Evolutionary conservation across 2,113 vertebrate species (phyloP).

Genomic region (Erythrocercus mccallii): DNA sequence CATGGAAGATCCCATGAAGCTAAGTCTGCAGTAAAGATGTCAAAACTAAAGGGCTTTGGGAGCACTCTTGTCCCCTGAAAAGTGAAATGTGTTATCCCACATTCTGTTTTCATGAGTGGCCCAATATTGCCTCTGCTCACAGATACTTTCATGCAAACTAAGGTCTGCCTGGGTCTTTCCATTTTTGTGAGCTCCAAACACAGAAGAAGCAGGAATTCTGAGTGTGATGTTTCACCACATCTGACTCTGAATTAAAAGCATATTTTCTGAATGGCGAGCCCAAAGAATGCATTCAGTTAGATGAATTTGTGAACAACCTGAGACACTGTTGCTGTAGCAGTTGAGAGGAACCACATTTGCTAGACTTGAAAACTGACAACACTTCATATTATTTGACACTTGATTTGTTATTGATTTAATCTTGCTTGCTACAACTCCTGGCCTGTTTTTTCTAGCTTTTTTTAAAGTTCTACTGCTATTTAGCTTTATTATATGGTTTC

Average conservation of each 20-base stretch:
- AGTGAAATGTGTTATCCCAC: neutral
- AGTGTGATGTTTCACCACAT: neutral
- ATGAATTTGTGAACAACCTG: neutral
- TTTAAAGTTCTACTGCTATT: neutral
- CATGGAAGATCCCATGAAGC: neutral
- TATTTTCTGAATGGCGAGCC: neutral
- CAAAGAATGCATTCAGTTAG: neutral
- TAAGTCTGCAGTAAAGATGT: neutral
- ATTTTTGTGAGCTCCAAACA: neutral
- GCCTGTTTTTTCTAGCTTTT: fast-evolving
- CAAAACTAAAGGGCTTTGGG: neutral
- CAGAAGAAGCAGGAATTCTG: neutral
- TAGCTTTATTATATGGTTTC: neutral
- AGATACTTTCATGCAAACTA: neutral
- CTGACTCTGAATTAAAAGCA: neutral
- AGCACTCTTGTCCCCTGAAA: neutral
- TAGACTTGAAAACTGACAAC: neutral
- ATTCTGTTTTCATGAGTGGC: neutral
- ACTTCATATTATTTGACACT: neutral
- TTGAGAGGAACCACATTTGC: neutral
- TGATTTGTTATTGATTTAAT: neutral
- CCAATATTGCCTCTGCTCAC: neutral
- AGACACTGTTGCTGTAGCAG: fast-evolving
- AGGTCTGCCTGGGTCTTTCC: neutral
- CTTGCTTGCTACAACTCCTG: neutral